Evolutionary conservation across 1,140 invertebrate species (phyloP).

Genomic region (Araneus ventricosus): DNA sequence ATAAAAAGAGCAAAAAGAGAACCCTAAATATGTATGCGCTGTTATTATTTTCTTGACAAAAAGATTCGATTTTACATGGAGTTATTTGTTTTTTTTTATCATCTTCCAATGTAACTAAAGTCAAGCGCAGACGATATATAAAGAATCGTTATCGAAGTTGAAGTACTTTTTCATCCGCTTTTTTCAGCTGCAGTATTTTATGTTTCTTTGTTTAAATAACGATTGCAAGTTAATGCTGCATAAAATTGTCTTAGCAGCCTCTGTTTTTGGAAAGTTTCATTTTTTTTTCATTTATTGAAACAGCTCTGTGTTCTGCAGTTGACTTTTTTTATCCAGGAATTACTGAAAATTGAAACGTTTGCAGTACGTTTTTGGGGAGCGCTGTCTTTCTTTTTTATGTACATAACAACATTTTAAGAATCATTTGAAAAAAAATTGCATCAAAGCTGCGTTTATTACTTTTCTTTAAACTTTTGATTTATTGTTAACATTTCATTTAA

Average conservation of each 20-base stretch:
- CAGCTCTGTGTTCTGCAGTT: too few species aligned
- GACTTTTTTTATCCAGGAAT: too few species aligned
- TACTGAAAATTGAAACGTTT: too few species aligned
- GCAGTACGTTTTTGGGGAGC: too few species aligned
- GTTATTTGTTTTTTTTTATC: neutral
- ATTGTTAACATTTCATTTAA: too few species aligned
- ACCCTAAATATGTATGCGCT: conserved; percentile 38
- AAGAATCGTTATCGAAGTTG: conserved; percentile 57
- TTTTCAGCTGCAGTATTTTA: neutral
- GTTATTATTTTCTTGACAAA: conserved; percentile 31
- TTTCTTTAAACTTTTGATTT: too few species aligned
- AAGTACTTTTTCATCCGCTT: conserved; percentile 35
- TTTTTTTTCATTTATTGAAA: neutral
- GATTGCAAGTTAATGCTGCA: conserved; percentile 64
- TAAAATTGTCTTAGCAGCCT: conserved; percentile 40
- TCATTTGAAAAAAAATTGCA: too few species aligned
- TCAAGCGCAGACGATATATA: conserved; percentile 53
- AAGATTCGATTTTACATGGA: conserved; percentile 18
- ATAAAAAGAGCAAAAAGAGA: conserved; percentile 6
- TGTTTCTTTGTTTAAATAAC: conserved; percentile 53
- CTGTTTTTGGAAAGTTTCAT: neutral
- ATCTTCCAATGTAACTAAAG: conserved; percentile 23
- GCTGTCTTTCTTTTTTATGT: too few species aligned
- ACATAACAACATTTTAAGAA: too few species aligned
- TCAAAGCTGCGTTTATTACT: too few species aligned